Percentiles rank a stretch among this genome's conserved stretches.
phyloP scores from a whole-genome alignment of 2,113 vertebrate species.

The Stercorarius parasiticus region DNA sequence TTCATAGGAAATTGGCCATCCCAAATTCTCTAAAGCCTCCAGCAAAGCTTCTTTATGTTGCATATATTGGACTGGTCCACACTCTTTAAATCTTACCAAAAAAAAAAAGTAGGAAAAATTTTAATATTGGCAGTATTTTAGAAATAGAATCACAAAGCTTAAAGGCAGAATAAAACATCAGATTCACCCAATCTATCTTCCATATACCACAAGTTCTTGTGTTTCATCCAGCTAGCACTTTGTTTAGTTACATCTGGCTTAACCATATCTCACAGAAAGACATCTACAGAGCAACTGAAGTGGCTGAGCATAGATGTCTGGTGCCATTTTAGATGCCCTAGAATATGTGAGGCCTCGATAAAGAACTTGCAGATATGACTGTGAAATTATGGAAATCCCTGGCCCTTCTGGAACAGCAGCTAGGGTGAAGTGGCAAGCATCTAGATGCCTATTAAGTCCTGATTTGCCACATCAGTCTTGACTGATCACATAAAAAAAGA shows the following conservation, averaged over 20 bases:
- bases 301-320: not conserved
- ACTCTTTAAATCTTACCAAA: conserved; percentile 68
- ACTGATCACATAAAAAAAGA: not conserved
- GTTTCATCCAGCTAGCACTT: not conserved
- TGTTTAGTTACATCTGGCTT: not conserved
- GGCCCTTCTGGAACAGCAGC: not conserved
- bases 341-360: not conserved
- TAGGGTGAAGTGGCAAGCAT: not conserved
- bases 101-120: not conserved
- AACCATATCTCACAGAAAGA: not conserved
- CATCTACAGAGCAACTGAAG: not conserved
- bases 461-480: not conserved
- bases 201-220: not conserved
- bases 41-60: conserved; percentile 75
- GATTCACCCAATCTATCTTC: not conserved
- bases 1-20: conserved; percentile 78
- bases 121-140: not conserved
- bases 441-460: not conserved
- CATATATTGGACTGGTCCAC: conserved; percentile 72
- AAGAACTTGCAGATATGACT: not conserved
- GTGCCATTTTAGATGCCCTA: not conserved
- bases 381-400: not conserved
- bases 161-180: not conserved
- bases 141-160: not conserved
- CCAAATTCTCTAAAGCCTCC: conserved; percentile 68